Percentiles rank a stretch among this genome's conserved stretches.
Evolutionary conservation across 2,113 vertebrate species (phyloP).

Genomic region (Malurus alboscapulatus): DNA sequence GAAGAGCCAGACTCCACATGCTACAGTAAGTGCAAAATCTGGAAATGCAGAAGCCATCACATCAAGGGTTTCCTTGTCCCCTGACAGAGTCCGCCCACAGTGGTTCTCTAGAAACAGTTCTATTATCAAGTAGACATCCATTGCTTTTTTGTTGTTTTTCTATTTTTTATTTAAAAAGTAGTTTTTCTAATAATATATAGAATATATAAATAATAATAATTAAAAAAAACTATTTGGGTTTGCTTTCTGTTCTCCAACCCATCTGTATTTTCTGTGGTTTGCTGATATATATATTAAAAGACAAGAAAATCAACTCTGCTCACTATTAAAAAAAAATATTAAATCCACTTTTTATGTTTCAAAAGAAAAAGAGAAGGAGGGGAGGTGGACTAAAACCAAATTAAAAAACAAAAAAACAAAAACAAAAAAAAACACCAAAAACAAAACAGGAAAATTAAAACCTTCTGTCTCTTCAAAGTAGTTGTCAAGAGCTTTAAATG

Average conservation of each 20-base stretch:
- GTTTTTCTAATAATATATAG: constrained; percentile 73
- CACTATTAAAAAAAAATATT: constrained; percentile 70
- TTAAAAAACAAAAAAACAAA: neutral
- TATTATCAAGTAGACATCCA: constrained; percentile 65
- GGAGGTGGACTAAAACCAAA: constrained; percentile 31
- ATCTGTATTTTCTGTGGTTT: constrained; percentile 56
- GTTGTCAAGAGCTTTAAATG: constrained; percentile 62
- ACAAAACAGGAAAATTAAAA: constrained; percentile 14
- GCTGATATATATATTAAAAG: constrained; percentile 74
- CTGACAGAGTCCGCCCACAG: constrained; percentile 43
- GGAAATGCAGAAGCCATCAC: constrained; percentile 53
- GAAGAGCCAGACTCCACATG: constrained; percentile 44
- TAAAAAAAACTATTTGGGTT: constrained; percentile 68
- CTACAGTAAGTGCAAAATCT: constrained; percentile 64
- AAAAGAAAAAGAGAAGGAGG: constrained; percentile 43
- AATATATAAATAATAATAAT: constrained; percentile 77
- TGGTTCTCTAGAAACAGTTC: constrained; percentile 65
- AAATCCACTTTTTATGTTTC: constrained; percentile 53
- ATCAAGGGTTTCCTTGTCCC: constrained; percentile 55
- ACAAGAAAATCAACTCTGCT: constrained; percentile 75
- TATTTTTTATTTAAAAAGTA: constrained; percentile 66
- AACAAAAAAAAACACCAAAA: neutral
- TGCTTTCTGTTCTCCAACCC: constrained; percentile 67
- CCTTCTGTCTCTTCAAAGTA: constrained; percentile 53
- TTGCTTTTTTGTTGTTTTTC: constrained; percentile 59